Base-by-base conservation (phyloP, 2,888 invertebrate species). In the Buathra laborator region DNA sequence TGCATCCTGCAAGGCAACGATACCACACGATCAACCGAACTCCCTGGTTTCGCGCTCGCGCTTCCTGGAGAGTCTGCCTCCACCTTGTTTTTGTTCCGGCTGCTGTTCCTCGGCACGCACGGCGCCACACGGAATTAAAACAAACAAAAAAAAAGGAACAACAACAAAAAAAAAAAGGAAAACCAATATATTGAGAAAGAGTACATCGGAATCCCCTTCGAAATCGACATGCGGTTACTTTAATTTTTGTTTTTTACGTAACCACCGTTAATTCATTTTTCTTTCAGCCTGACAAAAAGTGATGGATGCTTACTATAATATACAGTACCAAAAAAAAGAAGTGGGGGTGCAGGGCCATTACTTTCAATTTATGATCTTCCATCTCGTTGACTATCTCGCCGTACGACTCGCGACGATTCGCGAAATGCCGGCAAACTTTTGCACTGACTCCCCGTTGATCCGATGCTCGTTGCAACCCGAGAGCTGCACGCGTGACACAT, bases 361-460 rank as follows among this genome's bases (percentile, higher is more conserved):
- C 90, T 92, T 93, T 92, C 92, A 92, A 93, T 93, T 93, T 93
- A 93, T 93, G 92, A 89, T 88, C 90, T 90, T 84, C 86, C 85
- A 88, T 70, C 78, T 72, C 53, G 83, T 77, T 68, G 80, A 56
- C 46, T 71, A 81, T 81, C 76, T 82, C 67, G 56, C 70, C 70
- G 48, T 68, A 76, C 81, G 70, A 24, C 24, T 24, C 19, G 24
- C 83, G 84, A 84, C 87, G 81, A 86, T 84, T 83, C 80, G 88
- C 71, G 83, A 85, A 90, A 91, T 92, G 89, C 91, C 91, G 87
- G 90, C 89, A 86, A 81, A 79, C 9, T 81, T 77, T 80, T 46
- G 64, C 83, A 64, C 37, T 76, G 81, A 81, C 81, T 81, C 81
- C 86, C 81, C 86, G 79, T 85, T 79, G 85, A 66, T 62, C 77